Base-by-base conservation (phyloP, 2,888 invertebrate genomes). In the Shargacucullia verbasci region DNA sequence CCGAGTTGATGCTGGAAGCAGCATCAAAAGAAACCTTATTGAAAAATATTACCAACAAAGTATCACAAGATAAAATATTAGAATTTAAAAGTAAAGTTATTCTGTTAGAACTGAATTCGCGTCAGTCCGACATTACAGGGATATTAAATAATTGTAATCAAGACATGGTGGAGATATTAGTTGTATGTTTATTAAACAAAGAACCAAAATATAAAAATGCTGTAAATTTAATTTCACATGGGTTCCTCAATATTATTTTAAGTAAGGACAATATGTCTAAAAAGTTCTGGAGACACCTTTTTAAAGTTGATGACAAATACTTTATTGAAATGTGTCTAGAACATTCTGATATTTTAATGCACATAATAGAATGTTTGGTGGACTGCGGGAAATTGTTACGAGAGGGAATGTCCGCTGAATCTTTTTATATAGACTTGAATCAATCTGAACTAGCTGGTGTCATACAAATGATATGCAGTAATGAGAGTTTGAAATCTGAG, bases 381-480 rank as follows among this genome's bases (percentile, higher is more conserved):
- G 91, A 92, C 54, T 82, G 76, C 84, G 92, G 91, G 49, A 94
- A 86, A 73, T 79, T 91, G 34, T 37, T 91, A 2, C 76, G 79
- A 56, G 86, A 90, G 44, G 79, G 87, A 48, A 87, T 92, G 84
- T 90, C 90, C 0, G 70, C 85, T 0, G 87, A 91, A 53, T 89
- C 76, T 47, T 92, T 91, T 82, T 92, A 92, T 62, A 86, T 92
- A 49, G 93, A 94, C 65, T 83, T 96, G 27, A 87, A 89, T 58
- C 95, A 94, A 78, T 83, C 88, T 0, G 92, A 95, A 76, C 82
- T 96, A 53, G 78, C 89, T 1, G 73, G 76, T 31, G 76, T 94
- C 33, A 83, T 95, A 0, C 85, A 85, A 70, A 86, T 73, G 58
- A 83, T 96, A 27, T 87, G 89, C 62, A 76, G 80, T 46, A 82